Percentiles rank a stretch among this genome's conserved stretches.
These are phyloP conservation scores for Phyllotreta cruciferae DNA, from an alignment of 2,888 invertebrate genomes.

Conservation along the genomic window DNA sequence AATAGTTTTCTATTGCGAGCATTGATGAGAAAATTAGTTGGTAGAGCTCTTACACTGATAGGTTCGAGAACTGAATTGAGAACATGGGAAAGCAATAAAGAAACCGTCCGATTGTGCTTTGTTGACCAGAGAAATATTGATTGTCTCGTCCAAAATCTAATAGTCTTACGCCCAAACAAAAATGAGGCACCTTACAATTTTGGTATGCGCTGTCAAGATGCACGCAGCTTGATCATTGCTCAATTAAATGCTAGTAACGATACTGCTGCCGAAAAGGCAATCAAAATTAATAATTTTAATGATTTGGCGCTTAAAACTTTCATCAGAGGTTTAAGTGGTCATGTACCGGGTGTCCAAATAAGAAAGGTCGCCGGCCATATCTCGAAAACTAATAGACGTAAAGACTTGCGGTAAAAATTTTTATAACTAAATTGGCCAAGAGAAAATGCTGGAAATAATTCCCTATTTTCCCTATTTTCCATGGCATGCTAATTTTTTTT, in stretches of 20 bases:
- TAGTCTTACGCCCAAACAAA: neutral
- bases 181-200: conserved; percentile 1
- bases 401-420: too few relatives aligned
- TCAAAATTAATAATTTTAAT: neutral
- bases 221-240: conserved; percentile 1
- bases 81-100: neutral
- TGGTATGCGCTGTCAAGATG: conserved; percentile 1
- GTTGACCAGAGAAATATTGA: neutral
- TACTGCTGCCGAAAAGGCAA: neutral
- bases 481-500: too few relatives aligned
- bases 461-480: too few relatives aligned
- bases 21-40: neutral
- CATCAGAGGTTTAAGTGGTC: neutral
- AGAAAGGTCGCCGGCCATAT: too few relatives aligned
- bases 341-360: too few relatives aligned
- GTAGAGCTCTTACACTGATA: neutral
- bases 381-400: too few relatives aligned
- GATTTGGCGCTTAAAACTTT: neutral
- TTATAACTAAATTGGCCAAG: too few relatives aligned
- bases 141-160: neutral
- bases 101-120: neutral
- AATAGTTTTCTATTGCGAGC: too few relatives aligned
- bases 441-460: too few relatives aligned
- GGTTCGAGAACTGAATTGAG: neutral
- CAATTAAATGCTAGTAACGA: conserved; percentile 1